Evolutionary conservation across 2,888 invertebrate species (phyloP), one percentile per base, ranked within the genome.

Genomic region (Agonopterix subpropinquella): DNA sequence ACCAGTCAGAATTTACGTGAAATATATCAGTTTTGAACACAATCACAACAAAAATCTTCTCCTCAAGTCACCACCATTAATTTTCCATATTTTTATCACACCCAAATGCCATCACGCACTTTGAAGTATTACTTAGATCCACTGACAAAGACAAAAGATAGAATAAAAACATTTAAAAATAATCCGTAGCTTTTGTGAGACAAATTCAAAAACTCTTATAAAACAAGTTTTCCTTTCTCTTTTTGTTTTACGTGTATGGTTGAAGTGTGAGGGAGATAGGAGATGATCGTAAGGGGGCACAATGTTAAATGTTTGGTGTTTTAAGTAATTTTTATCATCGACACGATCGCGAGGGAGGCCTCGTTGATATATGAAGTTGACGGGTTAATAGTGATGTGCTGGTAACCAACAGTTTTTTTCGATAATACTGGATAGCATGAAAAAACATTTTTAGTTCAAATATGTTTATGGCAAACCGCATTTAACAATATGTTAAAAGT

Each of bases 261-360:
- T 45, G 47, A 45, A 43, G 78, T 50, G 65, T 39, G 71, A 82
- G 53, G 62, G 70, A 61, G 80, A 83, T 47, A 57, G 65, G 41
- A 47, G 52, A 64, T 61, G 69, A 73, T 70, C 73, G 61, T 56
- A 56, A 70, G 66, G 76, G 77, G 77, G 74, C 80, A 73, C 59
- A 60, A 77, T 75, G 84, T 81, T 83, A 83, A 85, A 86, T 84
- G 84, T 77, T 80, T 81, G 82, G 84, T 84, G 85, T 84, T 86
- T 84, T 87, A 86, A 87, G 86, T 87, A 86, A 85, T 86, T 85
- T 85, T 86, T 87, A 87, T 88, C 88, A 73, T 79, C 74, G 80
- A 84, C 87, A 87, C 87, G 77, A 87, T 87, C 87, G 64, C 76
- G 59, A 73, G 80, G 84, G 80, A 77, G 81, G 73, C 71, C 79